These are phyloP conservation scores for Orthosia cruda DNA, from an alignment of 2,888 invertebrate species.

Conservation along the genomic window DNA sequence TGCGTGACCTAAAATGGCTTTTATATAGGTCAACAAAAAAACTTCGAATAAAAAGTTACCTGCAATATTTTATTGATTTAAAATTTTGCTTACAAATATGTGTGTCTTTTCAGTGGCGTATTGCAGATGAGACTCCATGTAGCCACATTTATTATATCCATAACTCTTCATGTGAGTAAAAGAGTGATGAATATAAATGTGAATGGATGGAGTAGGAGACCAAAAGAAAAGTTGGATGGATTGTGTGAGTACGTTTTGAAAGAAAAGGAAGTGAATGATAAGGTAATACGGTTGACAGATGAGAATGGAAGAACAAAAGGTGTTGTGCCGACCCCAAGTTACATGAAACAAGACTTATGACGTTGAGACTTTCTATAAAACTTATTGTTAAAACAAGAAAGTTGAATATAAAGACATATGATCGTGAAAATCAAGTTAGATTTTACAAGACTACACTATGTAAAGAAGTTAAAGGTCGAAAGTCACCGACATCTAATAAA, in stretches of 20 bases:
- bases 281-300: too few species aligned
- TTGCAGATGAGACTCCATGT: not conserved
- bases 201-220: too few species aligned
- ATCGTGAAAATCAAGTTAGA: too few species aligned
- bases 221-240: not conserved
- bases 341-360: too few species aligned
- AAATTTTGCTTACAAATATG: not conserved
- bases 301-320: too few species aligned
- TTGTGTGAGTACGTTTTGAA: not conserved
- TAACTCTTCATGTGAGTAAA: not conserved
- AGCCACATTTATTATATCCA: not conserved
- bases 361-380: too few species aligned
- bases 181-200: not conserved
- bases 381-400: too few species aligned
- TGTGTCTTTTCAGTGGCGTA: not conserved
- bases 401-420: too few species aligned
- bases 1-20: slow-evolving; percentile 14
- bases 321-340: too few species aligned
- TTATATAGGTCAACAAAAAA: slow-evolving; percentile 24
- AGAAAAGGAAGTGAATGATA: not conserved
- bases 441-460: too few species aligned
- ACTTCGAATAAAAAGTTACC: not conserved
- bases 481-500: too few species aligned
- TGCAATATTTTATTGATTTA: slow-evolving; percentile 7
- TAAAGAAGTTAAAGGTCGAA: too few species aligned